phyloP scores from a whole-genome alignment of 2,797 vertebrate species.

The Furcifer pardalis region DNA sequence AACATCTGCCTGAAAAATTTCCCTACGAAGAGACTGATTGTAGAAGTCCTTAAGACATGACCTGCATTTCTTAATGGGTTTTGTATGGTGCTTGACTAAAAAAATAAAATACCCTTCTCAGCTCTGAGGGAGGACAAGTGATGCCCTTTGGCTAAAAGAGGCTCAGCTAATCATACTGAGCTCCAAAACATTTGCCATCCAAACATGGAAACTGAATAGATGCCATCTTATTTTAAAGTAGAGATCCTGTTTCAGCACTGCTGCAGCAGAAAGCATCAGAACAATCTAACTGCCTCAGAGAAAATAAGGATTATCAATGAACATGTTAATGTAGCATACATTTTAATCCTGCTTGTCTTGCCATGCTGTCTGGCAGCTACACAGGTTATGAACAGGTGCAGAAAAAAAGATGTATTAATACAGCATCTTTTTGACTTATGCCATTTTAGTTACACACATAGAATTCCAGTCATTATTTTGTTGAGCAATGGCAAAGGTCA shows the following conservation, averaged over 20 bases:
- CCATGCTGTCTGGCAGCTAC: neutral
- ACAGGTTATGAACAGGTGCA: neutral
- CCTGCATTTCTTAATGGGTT: constrained; percentile 1
- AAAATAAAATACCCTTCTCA: neutral
- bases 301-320: neutral
- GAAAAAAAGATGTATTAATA: neutral
- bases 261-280: neutral
- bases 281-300: neutral
- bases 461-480: too few relatives aligned
- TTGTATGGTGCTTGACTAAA: fast-evolving
- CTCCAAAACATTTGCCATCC: constrained; percentile 8
- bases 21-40: neutral
- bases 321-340: neutral
- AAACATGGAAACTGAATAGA: constrained; percentile 6
- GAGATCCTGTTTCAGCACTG: neutral
- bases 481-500: too few relatives aligned
- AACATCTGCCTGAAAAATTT: constrained; percentile 24
- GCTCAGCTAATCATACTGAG: constrained; percentile 1
- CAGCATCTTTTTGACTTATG: too few relatives aligned
- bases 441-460: too few relatives aligned
- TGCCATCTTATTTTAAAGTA: neutral
- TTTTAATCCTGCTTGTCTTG: too few relatives aligned
- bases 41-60: constrained; percentile 7
- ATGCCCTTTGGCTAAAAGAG: constrained; percentile 20
- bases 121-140: neutral